These are phyloP conservation scores for Batillaria attramentaria DNA, from an alignment of 1,140 invertebrate species.

Conservation along the genomic window DNA sequence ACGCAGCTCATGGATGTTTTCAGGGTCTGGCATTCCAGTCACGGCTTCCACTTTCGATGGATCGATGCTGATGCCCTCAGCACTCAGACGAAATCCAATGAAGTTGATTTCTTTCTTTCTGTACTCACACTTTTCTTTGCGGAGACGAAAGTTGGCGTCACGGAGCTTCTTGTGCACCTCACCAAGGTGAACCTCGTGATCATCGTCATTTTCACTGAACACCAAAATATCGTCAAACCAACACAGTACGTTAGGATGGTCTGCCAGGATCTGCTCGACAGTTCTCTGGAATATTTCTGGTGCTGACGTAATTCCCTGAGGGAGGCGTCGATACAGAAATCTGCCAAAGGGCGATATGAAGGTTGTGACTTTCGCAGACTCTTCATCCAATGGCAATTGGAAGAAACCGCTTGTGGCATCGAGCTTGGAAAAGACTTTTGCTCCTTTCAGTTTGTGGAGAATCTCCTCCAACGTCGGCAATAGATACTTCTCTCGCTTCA, in stretches of 20 bases:
- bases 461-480: conserved; percentile 42
- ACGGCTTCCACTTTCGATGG: conserved; percentile 47
- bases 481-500: conserved; percentile 23
- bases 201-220: too few relatives aligned
- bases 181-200: too few relatives aligned
- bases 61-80: too few relatives aligned
- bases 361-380: conserved; percentile 37
- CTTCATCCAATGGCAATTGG: conserved; percentile 34
- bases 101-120: conserved; percentile 26
- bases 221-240: conserved; percentile 60
- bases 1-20: conserved; percentile 21
- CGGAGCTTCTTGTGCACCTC: conserved; percentile 54
- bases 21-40: conserved; percentile 57
- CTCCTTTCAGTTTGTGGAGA: conserved; percentile 54
- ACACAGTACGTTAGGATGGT: conserved; percentile 15
- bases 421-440: conserved; percentile 49
- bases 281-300: conserved; percentile 42
- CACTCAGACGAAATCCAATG: conserved; percentile 35
- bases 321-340: conserved; percentile 65
- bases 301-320: conserved; percentile 66
- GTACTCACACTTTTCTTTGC: too few relatives aligned
- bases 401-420: conserved; percentile 41
- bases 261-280: conserved; percentile 17
- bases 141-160: too few relatives aligned
- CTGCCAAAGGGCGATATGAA: conserved; percentile 68